A percentile compares a stretch with the other conserved stretches of the same genome.
Conservation (phyloP, 2,113 vertebrate genomes). For the Pluvianellus socialis region DNA sequence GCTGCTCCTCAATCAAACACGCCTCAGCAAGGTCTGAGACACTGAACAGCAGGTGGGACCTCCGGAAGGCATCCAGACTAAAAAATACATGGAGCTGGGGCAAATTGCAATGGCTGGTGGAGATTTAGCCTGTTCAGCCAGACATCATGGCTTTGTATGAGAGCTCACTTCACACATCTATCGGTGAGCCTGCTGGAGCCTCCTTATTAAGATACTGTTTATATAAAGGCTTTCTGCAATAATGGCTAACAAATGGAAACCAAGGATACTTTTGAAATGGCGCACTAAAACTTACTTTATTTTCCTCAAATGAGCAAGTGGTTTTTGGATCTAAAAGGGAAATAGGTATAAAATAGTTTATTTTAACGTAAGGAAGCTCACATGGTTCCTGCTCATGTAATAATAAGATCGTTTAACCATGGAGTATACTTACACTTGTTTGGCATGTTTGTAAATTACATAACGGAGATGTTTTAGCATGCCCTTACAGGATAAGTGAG, state of each 20-base stretch:
- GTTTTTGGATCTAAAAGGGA: neutral
- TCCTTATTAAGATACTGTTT: neutral
- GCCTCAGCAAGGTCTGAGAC: neutral
- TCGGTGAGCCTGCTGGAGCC: neutral
- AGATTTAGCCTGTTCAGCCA: neutral
- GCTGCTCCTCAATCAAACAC: neutral
- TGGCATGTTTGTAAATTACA: neutral
- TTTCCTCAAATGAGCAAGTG: neutral
- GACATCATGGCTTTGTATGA: neutral
- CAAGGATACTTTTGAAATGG: neutral
- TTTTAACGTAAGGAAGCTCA: neutral
- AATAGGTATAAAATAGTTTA: neutral
- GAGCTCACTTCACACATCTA: neutral
- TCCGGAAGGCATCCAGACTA: neutral
- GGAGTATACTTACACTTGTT: neutral
- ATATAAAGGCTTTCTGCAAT: neutral
- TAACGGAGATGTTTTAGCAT: neutral
- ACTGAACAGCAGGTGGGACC: neutral
- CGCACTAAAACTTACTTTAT: neutral
- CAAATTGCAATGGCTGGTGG: fast-evolving
- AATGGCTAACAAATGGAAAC: neutral
- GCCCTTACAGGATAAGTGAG: neutral
- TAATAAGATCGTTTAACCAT: neutral
- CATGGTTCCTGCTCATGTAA: neutral
- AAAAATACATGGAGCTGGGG: neutral